Percentiles rank a stretch among this genome's conserved stretches.
phyloP scores from a whole-genome alignment of 2,113 vertebrate species.

The Ovibos moschatus region DNA sequence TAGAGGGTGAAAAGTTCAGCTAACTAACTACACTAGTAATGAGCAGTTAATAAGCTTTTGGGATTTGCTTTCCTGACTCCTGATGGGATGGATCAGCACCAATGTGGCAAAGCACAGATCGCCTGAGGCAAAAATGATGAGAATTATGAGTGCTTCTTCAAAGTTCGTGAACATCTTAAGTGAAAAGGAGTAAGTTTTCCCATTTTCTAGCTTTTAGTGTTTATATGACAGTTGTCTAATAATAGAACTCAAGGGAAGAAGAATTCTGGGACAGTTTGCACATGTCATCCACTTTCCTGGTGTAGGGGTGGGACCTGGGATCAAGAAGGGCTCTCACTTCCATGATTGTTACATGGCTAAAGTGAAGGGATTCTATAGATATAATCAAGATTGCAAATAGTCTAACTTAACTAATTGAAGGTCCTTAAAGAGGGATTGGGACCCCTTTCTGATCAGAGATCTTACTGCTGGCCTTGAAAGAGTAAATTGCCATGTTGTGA shows the following conservation, averaged over 20 bases:
- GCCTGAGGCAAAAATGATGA: not conserved
- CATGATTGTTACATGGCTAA: not conserved
- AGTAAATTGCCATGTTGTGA: not conserved
- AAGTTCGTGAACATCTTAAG: not conserved
- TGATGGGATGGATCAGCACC: not conserved
- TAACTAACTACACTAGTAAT: not conserved
- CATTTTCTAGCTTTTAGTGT: not conserved
- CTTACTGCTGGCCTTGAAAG: not conserved
- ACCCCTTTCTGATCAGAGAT: not conserved
- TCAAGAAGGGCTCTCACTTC: not conserved
- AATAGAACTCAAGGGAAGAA: not conserved
- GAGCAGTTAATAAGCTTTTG: not conserved
- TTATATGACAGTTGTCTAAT: not conserved
- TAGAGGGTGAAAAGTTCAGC: not conserved
- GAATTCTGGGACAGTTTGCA: not conserved
- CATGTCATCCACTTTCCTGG: not conserved
- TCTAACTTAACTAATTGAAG: not conserved
- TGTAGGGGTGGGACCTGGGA: too few species aligned
- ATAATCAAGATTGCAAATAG: not conserved
- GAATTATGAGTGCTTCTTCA: not conserved
- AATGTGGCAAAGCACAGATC: not conserved
- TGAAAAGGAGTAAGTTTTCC: not conserved
- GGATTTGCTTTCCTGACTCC: not conserved
- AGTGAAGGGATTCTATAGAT: not conserved
- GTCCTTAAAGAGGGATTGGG: accelerated